phyloP scores from a whole-genome alignment of 2,797 vertebrate species.

The Cyclura pinguis region DNA sequence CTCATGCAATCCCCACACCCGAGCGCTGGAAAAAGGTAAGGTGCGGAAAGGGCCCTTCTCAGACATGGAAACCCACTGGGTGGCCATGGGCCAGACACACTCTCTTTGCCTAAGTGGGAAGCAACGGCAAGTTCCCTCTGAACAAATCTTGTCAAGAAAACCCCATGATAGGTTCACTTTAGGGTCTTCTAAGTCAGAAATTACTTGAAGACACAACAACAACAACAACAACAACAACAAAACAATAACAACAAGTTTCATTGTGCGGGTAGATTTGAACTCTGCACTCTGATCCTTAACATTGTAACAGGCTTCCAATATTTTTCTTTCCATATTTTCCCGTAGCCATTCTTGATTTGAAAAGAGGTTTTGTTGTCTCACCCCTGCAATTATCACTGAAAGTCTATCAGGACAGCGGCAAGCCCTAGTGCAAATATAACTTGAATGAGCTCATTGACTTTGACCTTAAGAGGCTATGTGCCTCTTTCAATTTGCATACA shows the following conservation, averaged over 20 bases:
- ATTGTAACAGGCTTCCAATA: background rate
- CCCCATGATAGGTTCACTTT: no score
- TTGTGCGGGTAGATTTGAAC: background rate
- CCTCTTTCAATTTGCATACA: background rate
- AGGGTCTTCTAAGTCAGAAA: no score
- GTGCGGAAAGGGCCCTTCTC: no score
- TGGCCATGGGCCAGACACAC: no score
- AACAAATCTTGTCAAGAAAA: no score
- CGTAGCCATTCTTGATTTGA: background rate
- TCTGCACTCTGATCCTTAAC: background rate
- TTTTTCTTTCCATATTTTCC: background rate
- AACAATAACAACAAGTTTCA: background rate
- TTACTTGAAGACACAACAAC: no score
- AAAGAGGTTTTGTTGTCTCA: background rate
- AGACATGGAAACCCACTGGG: no score
- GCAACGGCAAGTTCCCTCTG: no score
- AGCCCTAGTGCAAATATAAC: background rate
- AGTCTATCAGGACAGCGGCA: background rate
- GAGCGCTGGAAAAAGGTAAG: no score
- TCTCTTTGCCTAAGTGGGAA: no score
- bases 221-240: no score
- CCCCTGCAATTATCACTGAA: background rate
- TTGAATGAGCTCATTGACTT: constrained; percentile 1
- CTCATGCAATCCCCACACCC: no score
- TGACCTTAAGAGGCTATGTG: background rate